Evolutionary conservation across 30 jellyfish, hydroid and myxozoan species (phyloP), one percentile per base, ranked within the genome.

Genomic region (Mastigias papua): DNA sequence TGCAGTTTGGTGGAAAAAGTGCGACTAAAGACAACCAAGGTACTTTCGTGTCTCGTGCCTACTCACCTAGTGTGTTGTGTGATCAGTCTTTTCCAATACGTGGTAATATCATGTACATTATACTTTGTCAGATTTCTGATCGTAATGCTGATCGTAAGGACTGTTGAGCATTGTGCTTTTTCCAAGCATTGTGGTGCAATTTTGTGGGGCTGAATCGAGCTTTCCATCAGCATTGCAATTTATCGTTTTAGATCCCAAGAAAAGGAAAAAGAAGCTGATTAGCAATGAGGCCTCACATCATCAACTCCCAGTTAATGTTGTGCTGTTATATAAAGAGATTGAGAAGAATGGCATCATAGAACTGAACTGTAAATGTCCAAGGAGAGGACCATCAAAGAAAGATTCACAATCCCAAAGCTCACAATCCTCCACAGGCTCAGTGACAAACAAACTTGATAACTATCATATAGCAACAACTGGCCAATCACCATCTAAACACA

Each of bases 301-400:
- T 6, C 78, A 48, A 10, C 75, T 92, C 23, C 90, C 98, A 61
- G 60, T 58, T 32, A 72, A 76, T 67, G 64, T 92, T 15, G 93
- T 90, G 0, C 61, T 78, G 42, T 69, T 92, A 25, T 92, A 84
- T 71, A 84, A 86, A 63, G 98, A 92, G 20, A 81, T 92, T 48
- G 96, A 86, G 51, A 86, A 84, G 63, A 92, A 92, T 74, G 91
- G 91, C 54, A 37, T 80, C 63, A 66, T 92, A 15, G 88, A 77
- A 11, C 42, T 92, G 63, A 49, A 77, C 2, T 92, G 96, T 61
- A 86, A 71, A 30, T 92, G 93, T 49, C 96, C 98, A 49, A 72
- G 98, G 50, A 86, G 78, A 73, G 97, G 97, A 25, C 86, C 90
- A 19, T 2, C 87, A 1, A 83, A 69, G 62, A 54, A 83, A 21